Base-by-base conservation (phyloP, 2,888 invertebrate genomes). In the Acrobasis consociella region DNA sequence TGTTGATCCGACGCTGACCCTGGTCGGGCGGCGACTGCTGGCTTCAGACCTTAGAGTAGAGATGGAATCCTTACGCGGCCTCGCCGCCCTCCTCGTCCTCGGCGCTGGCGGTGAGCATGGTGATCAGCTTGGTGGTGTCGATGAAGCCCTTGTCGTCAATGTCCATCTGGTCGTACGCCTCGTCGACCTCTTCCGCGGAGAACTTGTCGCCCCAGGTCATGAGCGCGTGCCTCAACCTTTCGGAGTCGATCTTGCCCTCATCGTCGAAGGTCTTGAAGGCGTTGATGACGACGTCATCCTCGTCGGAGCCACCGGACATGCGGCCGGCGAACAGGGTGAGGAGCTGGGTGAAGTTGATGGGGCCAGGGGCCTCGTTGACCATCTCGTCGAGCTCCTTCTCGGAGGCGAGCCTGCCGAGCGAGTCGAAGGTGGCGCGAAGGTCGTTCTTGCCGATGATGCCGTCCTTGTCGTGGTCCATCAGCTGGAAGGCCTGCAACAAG, bases 401-500 rank as follows among this genome's bases (percentile, higher is more conserved):
- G 80, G 95, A 94, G 82, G 96, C 96, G 77, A 98, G 94, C 90
- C 96, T 96, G 89, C 98, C 98, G 77, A 98, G 96, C 78, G 96
- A 96, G 93, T 98, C 98, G 93, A 97, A 98, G 85, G 97, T 97
- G 84, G 96, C 96, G 85, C 97, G 95, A 85, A 98, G 94, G 93
- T 98, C 98, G 91, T 95, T 96, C 94, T 97, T 97, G 90, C 96
- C 95, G 91, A 96, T 95, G 92, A 97, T 95, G 77, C 97, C 97
- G 87, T 98, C 98, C 93, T 98, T 98, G 94, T 98, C 97, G 91
- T 96, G 96, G 94, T 98, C 98, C 96, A 98, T 98, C 81, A 98
- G 95, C 93, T 96, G 96, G 96, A 98, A 98, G 84, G 97, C 98
- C 96, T 97, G 86, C 8, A 65, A 39, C 66, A 67, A 60, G 58